Percentiles rank a stretch among this genome's conserved stretches.
Evolutionary conservation across 2,888 invertebrate species (phyloP).

Genomic region (Lochmaea crataegi): DNA sequence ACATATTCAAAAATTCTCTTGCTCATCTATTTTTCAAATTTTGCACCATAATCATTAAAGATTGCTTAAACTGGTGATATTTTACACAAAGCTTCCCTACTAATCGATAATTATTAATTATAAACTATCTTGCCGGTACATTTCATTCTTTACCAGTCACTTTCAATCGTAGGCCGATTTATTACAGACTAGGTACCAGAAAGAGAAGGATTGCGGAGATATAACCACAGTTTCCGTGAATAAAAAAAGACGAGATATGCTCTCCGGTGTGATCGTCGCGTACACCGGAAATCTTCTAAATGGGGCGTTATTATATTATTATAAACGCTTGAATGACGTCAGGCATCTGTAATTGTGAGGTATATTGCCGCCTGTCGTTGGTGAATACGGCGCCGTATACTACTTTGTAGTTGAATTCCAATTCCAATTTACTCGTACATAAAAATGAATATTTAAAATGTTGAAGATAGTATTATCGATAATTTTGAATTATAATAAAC

Average conservation of each 20-base stretch:
- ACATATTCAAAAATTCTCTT: no score
- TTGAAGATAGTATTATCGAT: neutral
- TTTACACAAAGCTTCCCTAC: neutral
- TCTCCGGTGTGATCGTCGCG: neutral
- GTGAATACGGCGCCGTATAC: neutral
- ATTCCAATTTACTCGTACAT: neutral
- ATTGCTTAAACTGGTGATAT: neutral
- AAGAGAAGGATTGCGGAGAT: neutral
- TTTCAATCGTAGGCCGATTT: neutral
- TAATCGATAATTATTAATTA: neutral
- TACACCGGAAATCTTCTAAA: neutral
- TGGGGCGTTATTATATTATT: neutral
- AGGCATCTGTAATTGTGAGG: neutral
- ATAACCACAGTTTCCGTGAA: neutral
- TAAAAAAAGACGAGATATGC: neutral
- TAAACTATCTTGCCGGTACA: neutral
- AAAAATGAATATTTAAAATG: neutral
- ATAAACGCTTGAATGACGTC: neutral
- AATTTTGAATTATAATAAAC: no score
- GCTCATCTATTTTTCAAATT: no score
- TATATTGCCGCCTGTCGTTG: constrained; percentile 6
- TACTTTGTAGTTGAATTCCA: neutral
- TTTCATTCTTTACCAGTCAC: neutral
- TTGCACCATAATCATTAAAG: no score
- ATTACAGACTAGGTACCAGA: neutral